phyloP scores from a whole-genome alignment of 2,797 vertebrate genomes.

The Coranthus polyacanthus region DNA sequence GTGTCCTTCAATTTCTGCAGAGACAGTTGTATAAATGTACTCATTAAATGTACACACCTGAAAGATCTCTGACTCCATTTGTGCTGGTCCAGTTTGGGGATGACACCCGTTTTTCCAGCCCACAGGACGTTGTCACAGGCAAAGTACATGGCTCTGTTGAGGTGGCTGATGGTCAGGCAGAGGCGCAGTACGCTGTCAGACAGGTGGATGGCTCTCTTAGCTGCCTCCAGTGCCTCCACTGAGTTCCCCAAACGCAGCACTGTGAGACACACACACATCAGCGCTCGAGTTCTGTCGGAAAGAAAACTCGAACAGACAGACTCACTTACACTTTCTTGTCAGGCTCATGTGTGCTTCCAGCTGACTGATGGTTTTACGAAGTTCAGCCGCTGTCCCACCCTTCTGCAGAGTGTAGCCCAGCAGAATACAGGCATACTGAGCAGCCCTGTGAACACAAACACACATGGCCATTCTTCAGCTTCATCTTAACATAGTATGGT shows the following conservation, averaged over 20 bases:
- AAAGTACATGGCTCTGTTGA: constrained; percentile 93
- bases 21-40: background rate
- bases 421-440: constrained; percentile 91
- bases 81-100: constrained; percentile 86
- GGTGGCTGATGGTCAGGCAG: constrained; percentile 92
- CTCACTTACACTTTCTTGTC: constrained; percentile 90
- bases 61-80: constrained; percentile 95
- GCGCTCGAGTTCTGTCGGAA: background rate
- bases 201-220: constrained; percentile 91
- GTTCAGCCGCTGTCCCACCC: constrained; percentile 77
- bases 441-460: constrained; percentile 82
- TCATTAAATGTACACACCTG: constrained; percentile 82
- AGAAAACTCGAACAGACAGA: background rate
- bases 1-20: no score
- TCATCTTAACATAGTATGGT: no score
- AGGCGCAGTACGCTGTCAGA: constrained; percentile 92
- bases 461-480: background rate
- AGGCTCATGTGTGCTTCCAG: constrained; percentile 93
- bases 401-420: constrained; percentile 87
- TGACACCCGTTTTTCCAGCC: constrained; percentile 88
- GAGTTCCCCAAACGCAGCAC: constrained; percentile 93
- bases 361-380: constrained; percentile 81
- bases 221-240: constrained; percentile 89
- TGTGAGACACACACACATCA: constrained; percentile 58
- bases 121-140: constrained; percentile 95